Conservation (phyloP, 2,113 vertebrate genomes). For the Hippocampus mohnikei region DNA sequence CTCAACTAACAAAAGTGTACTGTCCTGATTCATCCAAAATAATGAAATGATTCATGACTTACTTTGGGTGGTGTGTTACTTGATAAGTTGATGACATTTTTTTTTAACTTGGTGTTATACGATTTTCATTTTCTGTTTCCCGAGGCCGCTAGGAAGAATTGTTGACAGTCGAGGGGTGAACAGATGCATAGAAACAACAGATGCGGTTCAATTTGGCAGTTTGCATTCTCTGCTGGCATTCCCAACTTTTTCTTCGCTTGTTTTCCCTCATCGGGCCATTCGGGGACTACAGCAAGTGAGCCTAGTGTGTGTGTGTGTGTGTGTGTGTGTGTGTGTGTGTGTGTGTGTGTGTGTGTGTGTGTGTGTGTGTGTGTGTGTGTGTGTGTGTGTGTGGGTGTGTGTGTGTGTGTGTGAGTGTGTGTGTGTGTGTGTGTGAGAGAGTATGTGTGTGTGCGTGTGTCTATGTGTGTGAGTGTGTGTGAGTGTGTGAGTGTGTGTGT, state of each 20-base stretch:
- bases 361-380: too few relatives aligned
- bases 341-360: background rate
- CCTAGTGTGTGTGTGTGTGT: constrained; percentile 25
- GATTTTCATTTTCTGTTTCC: background rate
- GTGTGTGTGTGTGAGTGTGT: too few relatives aligned
- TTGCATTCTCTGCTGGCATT: constrained; percentile 29
- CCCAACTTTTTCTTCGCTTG: constrained; percentile 19
- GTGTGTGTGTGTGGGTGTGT: too few relatives aligned
- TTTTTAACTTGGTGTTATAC: too few relatives aligned
- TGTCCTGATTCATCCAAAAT: too few relatives aligned
- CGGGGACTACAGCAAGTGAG: constrained; percentile 32
- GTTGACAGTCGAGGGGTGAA: constrained; percentile 16
- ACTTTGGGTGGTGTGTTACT: too few relatives aligned
- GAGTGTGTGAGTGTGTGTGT: background rate
- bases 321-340: background rate
- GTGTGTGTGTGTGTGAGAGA: too few relatives aligned
- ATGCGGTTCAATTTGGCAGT: constrained; percentile 44
- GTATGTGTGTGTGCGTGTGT: background rate
- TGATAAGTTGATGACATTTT: too few relatives aligned
- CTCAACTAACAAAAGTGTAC: too few relatives aligned
- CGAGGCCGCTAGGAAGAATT: background rate
- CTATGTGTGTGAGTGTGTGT: background rate
- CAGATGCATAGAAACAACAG: constrained; percentile 38
- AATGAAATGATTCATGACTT: too few relatives aligned
- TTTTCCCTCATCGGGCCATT: constrained; percentile 38